phyloP scores from a whole-genome alignment of 2,797 vertebrate genomes.

The Liasis olivaceus region DNA sequence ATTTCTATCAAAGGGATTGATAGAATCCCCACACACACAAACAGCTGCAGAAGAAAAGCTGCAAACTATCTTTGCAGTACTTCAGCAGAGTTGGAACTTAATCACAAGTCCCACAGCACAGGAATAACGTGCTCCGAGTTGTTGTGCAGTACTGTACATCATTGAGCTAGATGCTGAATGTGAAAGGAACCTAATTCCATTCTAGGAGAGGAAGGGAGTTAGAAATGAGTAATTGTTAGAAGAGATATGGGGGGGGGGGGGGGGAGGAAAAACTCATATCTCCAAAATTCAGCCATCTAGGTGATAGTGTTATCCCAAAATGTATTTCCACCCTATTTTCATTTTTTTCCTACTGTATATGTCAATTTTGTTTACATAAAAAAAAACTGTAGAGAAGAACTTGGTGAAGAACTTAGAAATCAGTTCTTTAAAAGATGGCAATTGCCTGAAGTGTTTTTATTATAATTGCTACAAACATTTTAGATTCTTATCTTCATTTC shows the following conservation, averaged over 20 bases:
- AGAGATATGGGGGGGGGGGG: not conserved
- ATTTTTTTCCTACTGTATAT: not conserved
- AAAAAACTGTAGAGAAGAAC: not conserved
- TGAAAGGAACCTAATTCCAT: not conserved
- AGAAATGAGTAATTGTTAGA: not conserved
- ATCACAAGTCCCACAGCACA: not conserved
- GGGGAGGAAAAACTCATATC: not conserved
- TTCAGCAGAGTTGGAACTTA: not conserved
- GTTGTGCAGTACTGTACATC: not conserved
- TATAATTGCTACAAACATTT: not conserved
- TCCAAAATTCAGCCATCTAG: not conserved
- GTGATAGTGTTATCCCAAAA: not conserved
- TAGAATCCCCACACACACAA: not conserved
- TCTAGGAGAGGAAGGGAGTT: not conserved
- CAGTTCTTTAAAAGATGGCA: not conserved
- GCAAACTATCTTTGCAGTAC: not conserved
- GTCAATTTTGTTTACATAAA: no score
- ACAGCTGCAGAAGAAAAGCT: not conserved
- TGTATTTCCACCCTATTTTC: not conserved
- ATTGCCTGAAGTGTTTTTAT: no score
- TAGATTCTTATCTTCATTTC: not conserved
- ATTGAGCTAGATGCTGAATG: not conserved
- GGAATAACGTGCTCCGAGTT: not conserved
- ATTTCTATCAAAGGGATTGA: not conserved
- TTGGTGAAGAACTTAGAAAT: not conserved